Percentiles rank a stretch among this genome's conserved stretches.
Evolutionary conservation across 2,113 vertebrate genomes (phyloP).

Genomic region (Atractosteus spatula): DNA sequence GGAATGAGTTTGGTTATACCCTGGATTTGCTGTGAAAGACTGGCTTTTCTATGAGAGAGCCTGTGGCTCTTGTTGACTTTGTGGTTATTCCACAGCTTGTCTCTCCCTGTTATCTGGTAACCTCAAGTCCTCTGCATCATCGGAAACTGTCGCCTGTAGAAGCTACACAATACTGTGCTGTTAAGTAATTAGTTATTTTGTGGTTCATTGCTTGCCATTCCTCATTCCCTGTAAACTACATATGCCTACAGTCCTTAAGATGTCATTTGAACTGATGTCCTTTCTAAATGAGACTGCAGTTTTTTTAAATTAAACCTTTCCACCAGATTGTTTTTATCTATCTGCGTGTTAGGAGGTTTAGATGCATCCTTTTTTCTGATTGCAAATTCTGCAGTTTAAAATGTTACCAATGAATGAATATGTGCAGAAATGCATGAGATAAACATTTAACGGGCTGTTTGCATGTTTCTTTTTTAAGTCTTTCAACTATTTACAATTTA

Average conservation of each 20-base stretch:
- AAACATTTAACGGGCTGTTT: no score
- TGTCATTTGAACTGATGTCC: slow-evolving; percentile 53
- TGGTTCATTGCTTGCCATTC: slow-evolving; percentile 34
- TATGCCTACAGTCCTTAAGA: slow-evolving; percentile 51
- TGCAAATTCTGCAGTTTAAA: no score
- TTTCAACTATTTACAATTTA: no score
- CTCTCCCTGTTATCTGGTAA: slow-evolving; percentile 1
- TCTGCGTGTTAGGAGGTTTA: no score
- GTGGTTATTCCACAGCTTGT: slow-evolving; percentile 45
- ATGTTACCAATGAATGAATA: no score
- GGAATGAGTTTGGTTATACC: no score
- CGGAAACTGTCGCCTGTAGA: slow-evolving; percentile 43
- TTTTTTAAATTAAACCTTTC: no score
- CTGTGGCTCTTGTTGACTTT: slow-evolving; percentile 45
- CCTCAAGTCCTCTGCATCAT: slow-evolving; percentile 18
- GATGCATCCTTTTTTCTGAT: no score
- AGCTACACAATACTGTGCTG: slow-evolving; percentile 46
- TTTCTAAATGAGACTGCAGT: slow-evolving; percentile 36
- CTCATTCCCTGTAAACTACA: slow-evolving; percentile 45
- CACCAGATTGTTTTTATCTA: no score
- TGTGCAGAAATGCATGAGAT: no score
- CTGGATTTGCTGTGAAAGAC: slow-evolving; percentile 24
- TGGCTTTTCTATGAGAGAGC: slow-evolving; percentile 38
- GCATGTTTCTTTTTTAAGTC: no score
- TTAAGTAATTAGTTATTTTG: slow-evolving; percentile 51